Evolutionary conservation across 2,797 vertebrate genomes (phyloP), one percentile per base, ranked within the genome.

Genomic region (Galaxias olidus): DNA sequence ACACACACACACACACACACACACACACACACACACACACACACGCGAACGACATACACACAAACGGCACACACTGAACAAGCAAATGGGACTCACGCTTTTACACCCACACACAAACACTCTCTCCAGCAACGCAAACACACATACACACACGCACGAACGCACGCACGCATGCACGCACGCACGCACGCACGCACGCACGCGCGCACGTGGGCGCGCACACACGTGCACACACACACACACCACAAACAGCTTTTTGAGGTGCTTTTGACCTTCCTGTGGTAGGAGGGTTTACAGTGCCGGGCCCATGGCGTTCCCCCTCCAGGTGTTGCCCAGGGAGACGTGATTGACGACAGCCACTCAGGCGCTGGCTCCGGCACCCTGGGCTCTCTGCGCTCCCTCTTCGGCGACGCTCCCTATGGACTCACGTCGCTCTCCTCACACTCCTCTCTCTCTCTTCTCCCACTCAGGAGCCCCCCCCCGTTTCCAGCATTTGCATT

Each of bases 401-500:
- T 46, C 19, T 30, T 30, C n/a, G n/a, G n/a, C n/a, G n/a, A n/a
- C n/a, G n/a, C n/a, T n/a, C 30, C 30, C 30, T 51, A 48, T 46
- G 55, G 48, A 58, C 48, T 59, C 56, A n/a, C n/a, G n/a, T 46
- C 60, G 12, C 14, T 60, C 20, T 20, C 19, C 11, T 13, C 47
- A 41, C 56, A 61, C 47, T 74, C 54, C 45, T 4, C 78, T 59
- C 66, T 57, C 44, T 54, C 10, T 8, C 52, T 59, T 62, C 59
- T 87, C 75, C 82, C 70, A 65, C 68, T 80, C 74, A 69, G 66
- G 65, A 81, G 86, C 84, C 90, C 74, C 69, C 84, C 90, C 74
- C 69, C 56, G 83, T 85, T 88, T 64, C 65, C 66, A 73, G 75
- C 82, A 90, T 90, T 89, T 88, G 85, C 88, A 91, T 90, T 87